Evolutionary conservation across 1,140 invertebrate species (phyloP).

Genomic region (Acromyrmex charruanus): DNA sequence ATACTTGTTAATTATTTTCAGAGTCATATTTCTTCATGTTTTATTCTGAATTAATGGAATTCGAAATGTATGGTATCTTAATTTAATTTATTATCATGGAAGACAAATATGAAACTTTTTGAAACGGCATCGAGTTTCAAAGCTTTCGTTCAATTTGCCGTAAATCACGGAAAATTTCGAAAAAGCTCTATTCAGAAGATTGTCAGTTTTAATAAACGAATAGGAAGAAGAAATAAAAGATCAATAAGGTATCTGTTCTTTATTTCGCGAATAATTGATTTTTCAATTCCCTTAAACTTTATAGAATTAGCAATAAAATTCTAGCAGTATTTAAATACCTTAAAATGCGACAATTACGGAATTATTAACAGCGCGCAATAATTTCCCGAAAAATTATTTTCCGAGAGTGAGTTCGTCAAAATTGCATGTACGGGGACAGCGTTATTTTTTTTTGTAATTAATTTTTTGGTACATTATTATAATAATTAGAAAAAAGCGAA

Average conservation of each 20-base stretch:
- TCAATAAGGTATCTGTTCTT: background rate
- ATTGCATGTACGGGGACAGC: background rate
- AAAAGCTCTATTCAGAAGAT: background rate
- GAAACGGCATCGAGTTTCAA: slow-evolving; percentile 26
- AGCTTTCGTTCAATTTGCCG: slow-evolving; percentile 23
- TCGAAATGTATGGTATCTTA: background rate
- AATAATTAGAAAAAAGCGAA: background rate
- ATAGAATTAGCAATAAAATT: background rate
- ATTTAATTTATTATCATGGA: slow-evolving; percentile 19
- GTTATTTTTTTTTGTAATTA: background rate
- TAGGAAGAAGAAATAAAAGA: background rate
- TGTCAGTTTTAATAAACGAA: background rate
- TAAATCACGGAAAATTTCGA: slow-evolving; percentile 7
- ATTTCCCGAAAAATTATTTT: slow-evolving; percentile 3
- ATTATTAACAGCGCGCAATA: background rate
- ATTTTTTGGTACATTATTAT: slow-evolving; percentile 10
- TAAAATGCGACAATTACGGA: background rate
- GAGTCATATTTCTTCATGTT: too few species aligned
- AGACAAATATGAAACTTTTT: background rate
- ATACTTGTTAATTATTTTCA: too few species aligned
- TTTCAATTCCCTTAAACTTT: background rate
- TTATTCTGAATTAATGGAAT: too few species aligned
- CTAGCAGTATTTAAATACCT: slow-evolving; percentile 1
- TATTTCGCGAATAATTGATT: background rate
- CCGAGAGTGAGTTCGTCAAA: background rate